phyloP scores from a whole-genome alignment of 1,140 invertebrate genomes.

The Ditylenchus dipsaci region DNA sequence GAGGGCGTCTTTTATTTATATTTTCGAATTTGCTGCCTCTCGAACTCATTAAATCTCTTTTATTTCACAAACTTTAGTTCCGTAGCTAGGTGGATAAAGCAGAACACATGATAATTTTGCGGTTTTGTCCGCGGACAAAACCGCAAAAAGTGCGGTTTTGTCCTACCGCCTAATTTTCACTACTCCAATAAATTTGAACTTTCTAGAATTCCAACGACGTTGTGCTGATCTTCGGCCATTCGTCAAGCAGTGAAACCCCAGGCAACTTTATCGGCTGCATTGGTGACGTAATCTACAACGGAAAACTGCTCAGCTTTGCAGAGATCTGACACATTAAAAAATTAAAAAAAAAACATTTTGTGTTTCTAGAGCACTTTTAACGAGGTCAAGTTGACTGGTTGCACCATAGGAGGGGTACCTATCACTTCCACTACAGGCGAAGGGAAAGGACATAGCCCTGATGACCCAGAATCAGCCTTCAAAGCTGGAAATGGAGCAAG shows the following conservation, averaged over 20 bases:
- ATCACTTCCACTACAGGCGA: slow-evolving; percentile 2
- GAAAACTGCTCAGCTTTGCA: slow-evolving; percentile 75
- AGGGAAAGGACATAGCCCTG: slow-evolving; percentile 2
- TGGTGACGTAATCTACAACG: slow-evolving; percentile 78
- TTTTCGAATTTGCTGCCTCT: too few species aligned
- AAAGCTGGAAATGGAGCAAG: neutral
- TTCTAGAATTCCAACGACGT: slow-evolving; percentile 18
- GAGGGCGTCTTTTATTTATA: too few species aligned
- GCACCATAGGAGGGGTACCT: slow-evolving; percentile 58
- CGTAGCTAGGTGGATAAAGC: too few species aligned
- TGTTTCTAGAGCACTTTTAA: slow-evolving; percentile 35
- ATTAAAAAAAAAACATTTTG: neutral
- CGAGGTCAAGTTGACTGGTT: slow-evolving; percentile 65
- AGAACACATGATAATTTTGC: too few species aligned
- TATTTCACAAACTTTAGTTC: too few species aligned
- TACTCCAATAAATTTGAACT: neutral
- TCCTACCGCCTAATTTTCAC: too few species aligned
- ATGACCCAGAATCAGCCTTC: neutral
- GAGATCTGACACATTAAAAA: slow-evolving; percentile 63
- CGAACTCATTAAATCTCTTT: too few species aligned
- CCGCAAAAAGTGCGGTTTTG: neutral
- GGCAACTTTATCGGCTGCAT: slow-evolving; percentile 73
- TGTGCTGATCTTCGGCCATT: slow-evolving; percentile 13
- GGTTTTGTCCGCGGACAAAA: neutral
- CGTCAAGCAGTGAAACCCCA: slow-evolving; percentile 23